Conservation (phyloP, 2,888 invertebrate genomes). For the Limnephilus rhombicus region DNA sequence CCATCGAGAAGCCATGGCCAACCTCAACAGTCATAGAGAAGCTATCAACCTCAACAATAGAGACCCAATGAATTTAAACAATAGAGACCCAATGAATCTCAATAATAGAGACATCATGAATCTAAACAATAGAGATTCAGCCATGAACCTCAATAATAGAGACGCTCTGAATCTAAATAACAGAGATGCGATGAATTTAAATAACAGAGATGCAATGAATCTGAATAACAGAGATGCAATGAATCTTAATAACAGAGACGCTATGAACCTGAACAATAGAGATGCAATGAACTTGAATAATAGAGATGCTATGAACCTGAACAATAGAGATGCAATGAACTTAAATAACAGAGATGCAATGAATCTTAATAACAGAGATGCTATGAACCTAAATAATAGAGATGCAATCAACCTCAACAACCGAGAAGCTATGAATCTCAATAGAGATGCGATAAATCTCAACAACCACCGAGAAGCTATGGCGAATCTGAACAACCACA, state of each 20-base stretch:
- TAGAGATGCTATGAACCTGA: conserved; percentile 48
- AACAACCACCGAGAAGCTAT: conserved; percentile 54
- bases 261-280: conserved; percentile 47
- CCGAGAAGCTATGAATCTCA: conserved; percentile 44
- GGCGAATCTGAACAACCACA: conserved; percentile 48
- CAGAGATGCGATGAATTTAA: conserved; percentile 46
- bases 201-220: conserved; percentile 27
- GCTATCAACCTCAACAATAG: conserved; percentile 47
- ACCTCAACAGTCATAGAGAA: conserved; percentile 57
- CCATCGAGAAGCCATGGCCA: conserved; percentile 62
- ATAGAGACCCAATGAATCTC: conserved; percentile 29
- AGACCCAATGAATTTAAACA: conserved; percentile 33
- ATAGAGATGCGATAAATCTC: conserved; percentile 54
- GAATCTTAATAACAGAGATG: conserved; percentile 17
- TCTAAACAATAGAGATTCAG: conserved; percentile 49
- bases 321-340: conserved; percentile 51
- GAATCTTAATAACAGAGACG: conserved; percentile 51
- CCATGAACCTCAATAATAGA: conserved; percentile 44
- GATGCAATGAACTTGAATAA: conserved; percentile 48
- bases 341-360: conserved; percentile 42
- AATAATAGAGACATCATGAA: conserved; percentile 54
- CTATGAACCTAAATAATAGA: conserved; percentile 48
- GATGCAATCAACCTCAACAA: conserved; percentile 53
- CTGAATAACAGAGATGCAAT: conserved; percentile 39
- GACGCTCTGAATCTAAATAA: conserved; percentile 48